phyloP scores from a whole-genome alignment of 2,113 vertebrate genomes.

The Cervus canadensis region DNA sequence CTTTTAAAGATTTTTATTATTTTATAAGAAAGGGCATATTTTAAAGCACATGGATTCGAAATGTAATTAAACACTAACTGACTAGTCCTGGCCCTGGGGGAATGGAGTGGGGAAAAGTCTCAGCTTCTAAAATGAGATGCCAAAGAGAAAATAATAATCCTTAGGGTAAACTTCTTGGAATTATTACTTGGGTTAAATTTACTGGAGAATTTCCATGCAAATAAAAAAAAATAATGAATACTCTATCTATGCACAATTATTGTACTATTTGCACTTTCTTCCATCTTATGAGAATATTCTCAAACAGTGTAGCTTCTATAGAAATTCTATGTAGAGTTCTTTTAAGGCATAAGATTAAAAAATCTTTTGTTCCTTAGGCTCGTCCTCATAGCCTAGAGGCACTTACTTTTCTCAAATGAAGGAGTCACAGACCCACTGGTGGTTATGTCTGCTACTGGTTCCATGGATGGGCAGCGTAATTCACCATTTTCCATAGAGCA shows the following conservation, averaged over 20 bases:
- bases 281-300: slow-evolving; percentile 17
- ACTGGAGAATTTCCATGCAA: not conserved
- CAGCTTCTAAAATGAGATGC: not conserved
- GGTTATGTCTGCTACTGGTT: slow-evolving; percentile 73
- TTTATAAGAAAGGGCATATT: slow-evolving; percentile 5
- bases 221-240: not conserved
- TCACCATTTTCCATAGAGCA: slow-evolving; percentile 81
- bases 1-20: slow-evolving; percentile 2
- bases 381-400: not conserved
- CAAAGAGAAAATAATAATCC: not conserved
- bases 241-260: not conserved
- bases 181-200: not conserved
- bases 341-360: not conserved
- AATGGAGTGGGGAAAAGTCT: not conserved
- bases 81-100: not conserved
- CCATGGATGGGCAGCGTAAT: slow-evolving; percentile 72
- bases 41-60: slow-evolving; percentile 39
- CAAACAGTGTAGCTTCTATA: not conserved
- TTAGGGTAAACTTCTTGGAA: not conserved
- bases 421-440: slow-evolving; percentile 63
- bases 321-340: not conserved
- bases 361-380: not conserved
- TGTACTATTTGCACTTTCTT: not conserved
- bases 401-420: slow-evolving; percentile 83
- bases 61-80: not conserved